A percentile compares a stretch with the other conserved stretches of the same genome.
These are phyloP conservation scores for Himalopsyche tibetana DNA, from an alignment of 2,888 invertebrate genomes.

Conservation along the genomic window DNA sequence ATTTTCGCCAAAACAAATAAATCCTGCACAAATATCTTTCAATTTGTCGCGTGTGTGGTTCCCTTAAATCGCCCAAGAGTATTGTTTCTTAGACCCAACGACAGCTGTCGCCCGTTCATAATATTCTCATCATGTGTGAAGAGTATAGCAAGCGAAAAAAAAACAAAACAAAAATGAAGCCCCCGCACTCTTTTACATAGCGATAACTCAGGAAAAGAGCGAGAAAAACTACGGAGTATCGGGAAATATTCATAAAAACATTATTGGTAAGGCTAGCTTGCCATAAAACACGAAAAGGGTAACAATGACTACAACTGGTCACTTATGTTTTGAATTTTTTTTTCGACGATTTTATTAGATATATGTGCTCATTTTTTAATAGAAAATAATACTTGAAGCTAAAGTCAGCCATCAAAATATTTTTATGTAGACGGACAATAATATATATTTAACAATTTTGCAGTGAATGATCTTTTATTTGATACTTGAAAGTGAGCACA, in stretches of 20 bases:
- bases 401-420: too few relatives aligned
- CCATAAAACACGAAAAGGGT: not conserved
- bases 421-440: too few relatives aligned
- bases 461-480: too few relatives aligned
- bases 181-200: conserved; percentile 56
- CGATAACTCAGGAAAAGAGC: conserved; percentile 54
- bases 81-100: conserved; percentile 44
- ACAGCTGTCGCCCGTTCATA: conserved; percentile 61
- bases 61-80: not conserved
- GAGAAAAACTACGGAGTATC: conserved; percentile 44
- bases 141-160: conserved; percentile 51
- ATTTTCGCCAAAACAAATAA: conserved; percentile 9
- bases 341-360: too few relatives aligned
- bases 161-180: conserved; percentile 55
- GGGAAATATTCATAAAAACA: conserved; percentile 27
- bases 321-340: too few relatives aligned
- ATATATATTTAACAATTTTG: too few relatives aligned
- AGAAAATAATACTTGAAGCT: too few relatives aligned
- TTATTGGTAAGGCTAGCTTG: conserved; percentile 6
- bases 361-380: too few relatives aligned
- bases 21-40: not conserved
- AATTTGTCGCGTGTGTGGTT: not conserved
- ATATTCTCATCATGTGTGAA: conserved; percentile 60
- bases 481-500: too few relatives aligned
- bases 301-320: too few relatives aligned